phyloP scores from a whole-genome alignment of 2,113 vertebrate genomes.

The Rhinopomastus cyanomelas region DNA sequence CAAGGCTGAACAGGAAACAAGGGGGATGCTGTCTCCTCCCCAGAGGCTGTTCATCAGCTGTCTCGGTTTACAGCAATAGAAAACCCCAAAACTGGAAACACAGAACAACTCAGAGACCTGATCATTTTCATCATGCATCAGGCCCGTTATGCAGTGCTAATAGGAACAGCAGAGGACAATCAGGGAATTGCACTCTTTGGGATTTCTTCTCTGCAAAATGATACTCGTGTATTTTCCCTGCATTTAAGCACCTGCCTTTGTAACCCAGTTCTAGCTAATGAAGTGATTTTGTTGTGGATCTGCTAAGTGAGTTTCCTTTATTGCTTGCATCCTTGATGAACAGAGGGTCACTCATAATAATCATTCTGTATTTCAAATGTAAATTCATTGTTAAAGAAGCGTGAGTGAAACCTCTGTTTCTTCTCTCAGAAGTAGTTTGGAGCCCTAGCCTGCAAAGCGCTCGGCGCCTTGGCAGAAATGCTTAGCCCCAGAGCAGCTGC shows the following conservation, averaged over 20 bases:
- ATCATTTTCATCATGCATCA: neutral
- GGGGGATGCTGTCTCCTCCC: conserved; percentile 75
- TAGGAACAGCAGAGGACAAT: neutral
- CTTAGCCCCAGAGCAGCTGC: neutral
- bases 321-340: neutral
- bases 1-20: conserved; percentile 82
- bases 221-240: neutral
- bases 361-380: neutral
- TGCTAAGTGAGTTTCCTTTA: conserved; percentile 1
- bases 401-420: conserved; percentile 18
- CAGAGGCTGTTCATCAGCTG: conserved; percentile 86
- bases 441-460: neutral
- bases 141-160: neutral
- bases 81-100: conserved; percentile 2
- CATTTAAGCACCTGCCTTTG: neutral
- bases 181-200: neutral
- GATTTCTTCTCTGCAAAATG: conserved; percentile 13
- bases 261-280: neutral
- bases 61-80: conserved; percentile 87
- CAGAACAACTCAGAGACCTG: conserved; percentile 6
- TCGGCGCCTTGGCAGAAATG: neutral
- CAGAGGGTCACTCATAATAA: neutral
- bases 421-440: conserved; percentile 50
- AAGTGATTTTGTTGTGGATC: conserved; percentile 1
- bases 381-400: neutral